Evolutionary conservation across 2,888 invertebrate species (phyloP).

Genomic region (Electrophaes corylata): DNA sequence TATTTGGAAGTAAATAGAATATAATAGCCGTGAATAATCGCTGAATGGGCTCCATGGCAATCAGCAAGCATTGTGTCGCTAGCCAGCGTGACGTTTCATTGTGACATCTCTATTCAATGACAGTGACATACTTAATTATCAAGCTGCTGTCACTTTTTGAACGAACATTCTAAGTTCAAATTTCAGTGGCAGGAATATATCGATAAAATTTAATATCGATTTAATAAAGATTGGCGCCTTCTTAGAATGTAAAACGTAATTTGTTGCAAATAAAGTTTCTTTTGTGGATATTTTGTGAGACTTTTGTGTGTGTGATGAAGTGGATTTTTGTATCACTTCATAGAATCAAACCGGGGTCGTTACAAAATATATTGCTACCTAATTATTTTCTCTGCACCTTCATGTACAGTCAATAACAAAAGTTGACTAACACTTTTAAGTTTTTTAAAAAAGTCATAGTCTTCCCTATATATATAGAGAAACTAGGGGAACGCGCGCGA

Average conservation of each 20-base stretch:
- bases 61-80: conserved; percentile 69
- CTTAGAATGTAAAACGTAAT: conserved; percentile 65
- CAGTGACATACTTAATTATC: conserved; percentile 47
- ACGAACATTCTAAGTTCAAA: conserved; percentile 36
- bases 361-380: neutral
- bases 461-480: too few relatives aligned
- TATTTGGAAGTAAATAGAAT: conserved; percentile 84
- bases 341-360: neutral
- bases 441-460: too few relatives aligned
- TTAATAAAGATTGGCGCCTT: conserved; percentile 65
- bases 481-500: too few relatives aligned
- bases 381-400: too few relatives aligned
- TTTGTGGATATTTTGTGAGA: conserved; percentile 29
- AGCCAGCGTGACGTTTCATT: conserved; percentile 52
- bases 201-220: conserved; percentile 44
- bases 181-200: conserved; percentile 31
- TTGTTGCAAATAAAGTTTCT: conserved; percentile 68
- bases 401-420: too few relatives aligned
- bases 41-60: conserved; percentile 72
- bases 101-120: conserved; percentile 63
- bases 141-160: conserved; percentile 38
- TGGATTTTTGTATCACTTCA: conserved; percentile 10
- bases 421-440: too few relatives aligned
- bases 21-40: conserved; percentile 81
- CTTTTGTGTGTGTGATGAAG: conserved; percentile 28